A percentile compares a stretch with the other conserved stretches of the same genome.
Evolutionary conservation across 1,140 invertebrate species (phyloP).

Genomic region (Tetragnatha versicolor): DNA sequence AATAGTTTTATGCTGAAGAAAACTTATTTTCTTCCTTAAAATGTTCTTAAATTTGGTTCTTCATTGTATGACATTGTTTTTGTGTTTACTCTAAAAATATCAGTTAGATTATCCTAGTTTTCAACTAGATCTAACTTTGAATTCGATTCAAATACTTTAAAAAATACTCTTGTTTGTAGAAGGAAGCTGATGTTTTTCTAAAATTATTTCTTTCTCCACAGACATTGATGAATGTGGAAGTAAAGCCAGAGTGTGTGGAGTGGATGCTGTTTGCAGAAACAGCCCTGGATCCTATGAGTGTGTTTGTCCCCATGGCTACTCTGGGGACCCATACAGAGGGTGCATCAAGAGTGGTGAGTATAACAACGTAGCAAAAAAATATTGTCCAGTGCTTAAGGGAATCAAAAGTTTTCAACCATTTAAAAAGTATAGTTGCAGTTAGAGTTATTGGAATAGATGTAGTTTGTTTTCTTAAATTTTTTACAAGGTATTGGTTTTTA

Average conservation of each 20-base stretch:
- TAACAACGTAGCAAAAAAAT: no score
- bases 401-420: no score
- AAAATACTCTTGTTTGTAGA: no score
- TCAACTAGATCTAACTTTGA: no score
- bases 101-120: background rate
- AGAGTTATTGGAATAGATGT: no score
- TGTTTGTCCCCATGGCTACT: conserved; percentile 74
- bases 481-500: no score
- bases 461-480: no score
- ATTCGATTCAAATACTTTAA: no score
- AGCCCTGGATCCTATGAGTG: conserved; percentile 84
- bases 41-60: background rate
- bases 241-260: conserved; percentile 72
- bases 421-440: no score
- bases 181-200: background rate
- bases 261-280: conserved; percentile 85
- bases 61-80: background rate
- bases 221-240: conserved; percentile 84
- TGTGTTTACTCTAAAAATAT: background rate
- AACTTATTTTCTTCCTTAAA: no score
- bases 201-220: background rate
- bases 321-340: conserved; percentile 73
- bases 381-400: no score
- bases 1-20: no score
- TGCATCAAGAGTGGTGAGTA: conserved; percentile 70